These are phyloP conservation scores for Heliconius sara DNA, from an alignment of 2,888 invertebrate genomes.

Conservation along the genomic window DNA sequence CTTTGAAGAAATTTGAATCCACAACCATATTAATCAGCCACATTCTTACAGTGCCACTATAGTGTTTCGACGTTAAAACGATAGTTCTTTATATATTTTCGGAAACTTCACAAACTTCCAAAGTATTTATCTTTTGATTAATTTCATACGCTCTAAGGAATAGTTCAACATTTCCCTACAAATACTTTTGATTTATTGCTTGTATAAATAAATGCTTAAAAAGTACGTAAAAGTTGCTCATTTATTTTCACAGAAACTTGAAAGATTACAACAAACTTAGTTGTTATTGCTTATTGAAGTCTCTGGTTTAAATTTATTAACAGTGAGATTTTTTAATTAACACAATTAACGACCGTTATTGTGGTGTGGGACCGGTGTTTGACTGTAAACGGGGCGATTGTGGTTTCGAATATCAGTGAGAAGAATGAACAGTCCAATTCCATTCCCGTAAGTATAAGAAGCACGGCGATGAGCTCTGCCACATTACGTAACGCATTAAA, in stretches of 20 bases:
- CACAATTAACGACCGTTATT: too few species aligned
- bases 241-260: neutral
- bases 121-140: constrained; percentile 40
- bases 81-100: constrained; percentile 1
- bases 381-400: too few species aligned
- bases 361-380: too few species aligned
- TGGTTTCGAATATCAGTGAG: too few species aligned
- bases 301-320: too few species aligned
- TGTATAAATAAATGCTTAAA: neutral
- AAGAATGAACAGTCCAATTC: too few species aligned
- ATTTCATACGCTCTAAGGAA: constrained; percentile 42
- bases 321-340: too few species aligned
- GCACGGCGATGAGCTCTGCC: too few species aligned
- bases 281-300: neutral
- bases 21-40: neutral
- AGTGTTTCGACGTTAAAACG: neutral
- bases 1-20: neutral
- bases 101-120: constrained; percentile 7
- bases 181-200: constrained; percentile 36
- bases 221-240: neutral
- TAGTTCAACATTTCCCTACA: constrained; percentile 34
- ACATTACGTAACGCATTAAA: too few species aligned
- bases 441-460: too few species aligned
- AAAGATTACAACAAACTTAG: neutral
- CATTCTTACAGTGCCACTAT: neutral